Evolutionary conservation across 2,888 invertebrate genomes (phyloP).

Genomic region (Zonitis immaculata): DNA sequence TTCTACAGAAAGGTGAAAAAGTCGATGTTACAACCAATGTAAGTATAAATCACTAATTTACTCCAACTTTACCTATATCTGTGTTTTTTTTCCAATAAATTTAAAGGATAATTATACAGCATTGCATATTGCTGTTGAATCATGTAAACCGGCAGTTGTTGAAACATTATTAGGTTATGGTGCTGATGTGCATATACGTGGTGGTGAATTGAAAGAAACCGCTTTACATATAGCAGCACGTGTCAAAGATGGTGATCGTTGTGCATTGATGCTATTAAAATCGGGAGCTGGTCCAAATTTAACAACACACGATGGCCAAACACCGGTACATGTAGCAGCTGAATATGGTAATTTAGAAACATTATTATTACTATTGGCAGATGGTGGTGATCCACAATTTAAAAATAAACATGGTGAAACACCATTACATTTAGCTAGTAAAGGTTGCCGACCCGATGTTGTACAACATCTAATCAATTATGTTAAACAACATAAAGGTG

Average conservation of each 20-base stretch:
- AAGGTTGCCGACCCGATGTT: conserved; percentile 79
- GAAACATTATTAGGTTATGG: conserved; percentile 95
- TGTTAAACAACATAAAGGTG: conserved; percentile 69
- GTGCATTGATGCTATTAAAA: conserved; percentile 95
- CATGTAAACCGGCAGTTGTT: conserved; percentile 89
- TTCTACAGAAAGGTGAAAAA: conserved; percentile 93
- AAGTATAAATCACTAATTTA: conserved; percentile 49
- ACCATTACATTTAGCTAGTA: conserved; percentile 89
- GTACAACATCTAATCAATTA: conserved; percentile 81
- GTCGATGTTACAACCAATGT: conserved; percentile 95
- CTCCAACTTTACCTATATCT: too few relatives aligned
- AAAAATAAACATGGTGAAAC: conserved; percentile 96
- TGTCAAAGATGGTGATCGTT: conserved; percentile 84
- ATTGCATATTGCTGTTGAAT: conserved; percentile 94
- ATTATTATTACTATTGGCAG: conserved; percentile 79
- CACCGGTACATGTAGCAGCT: conserved; percentile 95
- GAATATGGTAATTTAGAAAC: conserved; percentile 87
- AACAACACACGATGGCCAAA: conserved; percentile 92
- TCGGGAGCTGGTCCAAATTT: conserved; percentile 97
- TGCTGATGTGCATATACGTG: conserved; percentile 92
- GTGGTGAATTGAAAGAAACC: conserved; percentile 85
- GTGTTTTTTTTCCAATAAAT: conserved; percentile 2
- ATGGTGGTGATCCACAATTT: conserved; percentile 88
- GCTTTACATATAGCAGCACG: conserved; percentile 96
- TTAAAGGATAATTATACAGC: conserved; percentile 94